These are phyloP conservation scores for Drosophila vallismaia DNA, from an alignment of 2,888 invertebrate species.

Conservation along the genomic window DNA sequence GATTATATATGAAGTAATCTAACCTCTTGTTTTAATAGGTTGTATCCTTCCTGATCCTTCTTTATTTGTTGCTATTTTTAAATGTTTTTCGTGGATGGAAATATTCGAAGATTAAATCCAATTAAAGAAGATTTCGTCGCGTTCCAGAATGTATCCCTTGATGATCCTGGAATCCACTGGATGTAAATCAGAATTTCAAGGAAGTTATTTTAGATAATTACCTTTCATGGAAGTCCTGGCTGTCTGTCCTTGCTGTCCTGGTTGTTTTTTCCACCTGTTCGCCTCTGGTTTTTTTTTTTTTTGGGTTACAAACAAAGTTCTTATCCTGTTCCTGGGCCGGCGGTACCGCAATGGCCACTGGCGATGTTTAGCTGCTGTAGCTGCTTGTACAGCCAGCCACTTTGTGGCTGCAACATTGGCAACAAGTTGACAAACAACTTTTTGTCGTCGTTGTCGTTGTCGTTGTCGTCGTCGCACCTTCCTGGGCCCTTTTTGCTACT, in stretches of 20 bases:
- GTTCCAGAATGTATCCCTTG: not conserved
- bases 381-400: slow-evolving; percentile 73
- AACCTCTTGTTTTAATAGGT: no score
- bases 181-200: not conserved
- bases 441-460: slow-evolving; percentile 69
- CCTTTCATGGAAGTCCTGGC: not conserved
- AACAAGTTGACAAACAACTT: slow-evolving; percentile 84
- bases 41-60: no score
- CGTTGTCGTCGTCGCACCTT: slow-evolving; percentile 41
- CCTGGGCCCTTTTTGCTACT: slow-evolving; percentile 53
- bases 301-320: no score
- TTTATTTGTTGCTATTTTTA: no score
- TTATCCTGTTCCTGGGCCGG: slow-evolving; percentile 34
- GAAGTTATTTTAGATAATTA: not conserved
- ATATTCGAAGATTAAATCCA: not conserved
- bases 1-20: no score
- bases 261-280: slow-evolving; percentile 5
- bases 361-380: slow-evolving; percentile 19
- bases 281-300: not conserved
- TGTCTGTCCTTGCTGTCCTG: not conserved
- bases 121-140: not conserved
- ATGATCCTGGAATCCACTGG: not conserved
- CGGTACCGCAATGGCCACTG: slow-evolving; percentile 28
- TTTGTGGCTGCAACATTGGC: slow-evolving; percentile 81
- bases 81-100: no score